These are phyloP conservation scores for Tetranychus truncatus DNA, from an alignment of 2,888 invertebrate species.

Conservation along the genomic window DNA sequence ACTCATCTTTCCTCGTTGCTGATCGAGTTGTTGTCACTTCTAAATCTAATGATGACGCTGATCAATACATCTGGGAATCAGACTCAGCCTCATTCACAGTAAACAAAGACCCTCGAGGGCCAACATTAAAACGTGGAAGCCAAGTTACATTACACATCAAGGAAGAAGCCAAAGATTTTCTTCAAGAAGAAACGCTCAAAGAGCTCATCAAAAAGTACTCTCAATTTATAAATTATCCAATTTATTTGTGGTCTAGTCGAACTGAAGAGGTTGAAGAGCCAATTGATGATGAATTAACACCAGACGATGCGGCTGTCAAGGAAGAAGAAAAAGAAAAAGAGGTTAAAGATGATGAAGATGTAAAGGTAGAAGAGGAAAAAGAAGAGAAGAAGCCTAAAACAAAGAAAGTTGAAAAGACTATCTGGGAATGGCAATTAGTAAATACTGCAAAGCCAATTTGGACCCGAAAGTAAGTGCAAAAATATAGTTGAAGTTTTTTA, in stretches of 20 bases:
- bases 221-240: slow-evolving; percentile 98
- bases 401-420: slow-evolving; percentile 75
- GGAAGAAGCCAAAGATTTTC: slow-evolving; percentile 87
- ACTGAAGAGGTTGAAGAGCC: slow-evolving; percentile 57
- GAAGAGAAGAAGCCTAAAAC: slow-evolving; percentile 52
- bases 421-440: slow-evolving; percentile 93
- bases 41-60: slow-evolving; percentile 69
- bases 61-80: slow-evolving; percentile 94
- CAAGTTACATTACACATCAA: slow-evolving; percentile 75
- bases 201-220: slow-evolving; percentile 89
- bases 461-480: slow-evolving; percentile 57
- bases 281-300: slow-evolving; percentile 34
- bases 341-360: slow-evolving; percentile 40
- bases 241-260: slow-evolving; percentile 73
- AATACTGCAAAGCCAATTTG: slow-evolving; percentile 97
- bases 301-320: slow-evolving; percentile 41
- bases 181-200: slow-evolving; percentile 75
- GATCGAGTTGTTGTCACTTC: slow-evolving; percentile 86
- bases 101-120: slow-evolving; percentile 77
- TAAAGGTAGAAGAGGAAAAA: slow-evolving; percentile 39
- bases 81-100: slow-evolving; percentile 77
- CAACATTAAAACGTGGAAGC: slow-evolving; percentile 74
- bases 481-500: slow-evolving; percentile 30
- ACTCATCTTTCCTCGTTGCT: slow-evolving; percentile 90
- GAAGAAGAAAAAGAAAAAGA: slow-evolving; percentile 33